phyloP scores from a whole-genome alignment of 1,140 invertebrate species.

The Latrodectus geometricus region DNA sequence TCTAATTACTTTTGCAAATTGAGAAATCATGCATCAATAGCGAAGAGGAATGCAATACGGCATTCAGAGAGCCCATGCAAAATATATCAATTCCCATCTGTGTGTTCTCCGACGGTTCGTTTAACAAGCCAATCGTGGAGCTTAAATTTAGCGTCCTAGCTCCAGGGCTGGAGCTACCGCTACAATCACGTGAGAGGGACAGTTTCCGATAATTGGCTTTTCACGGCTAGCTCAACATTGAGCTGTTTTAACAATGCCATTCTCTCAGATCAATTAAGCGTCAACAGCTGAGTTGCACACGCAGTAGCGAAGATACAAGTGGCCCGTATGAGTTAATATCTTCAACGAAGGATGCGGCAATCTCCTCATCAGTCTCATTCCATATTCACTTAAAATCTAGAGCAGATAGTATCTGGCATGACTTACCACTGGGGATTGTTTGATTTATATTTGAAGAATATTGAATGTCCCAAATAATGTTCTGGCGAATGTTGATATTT shows the following conservation, averaged over 20 bases:
- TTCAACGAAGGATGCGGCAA: too few species aligned
- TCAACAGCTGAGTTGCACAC: not conserved
- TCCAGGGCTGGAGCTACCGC: not conserved
- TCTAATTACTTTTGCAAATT: too few species aligned
- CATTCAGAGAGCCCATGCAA: too few species aligned
- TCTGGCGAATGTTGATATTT: too few species aligned
- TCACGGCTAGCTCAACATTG: not conserved
- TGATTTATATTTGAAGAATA: too few species aligned
- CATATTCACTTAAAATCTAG: too few species aligned
- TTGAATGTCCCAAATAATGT: too few species aligned
- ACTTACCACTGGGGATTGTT: too few species aligned
- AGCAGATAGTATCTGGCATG: too few species aligned
- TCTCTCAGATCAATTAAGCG: not conserved
- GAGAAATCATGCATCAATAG: too few species aligned
- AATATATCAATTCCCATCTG: not conserved
- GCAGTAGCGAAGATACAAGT: not conserved
- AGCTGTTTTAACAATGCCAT: not conserved
- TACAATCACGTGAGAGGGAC: not conserved
- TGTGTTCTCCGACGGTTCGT: not conserved
- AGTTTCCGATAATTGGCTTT: constrained; percentile 1
- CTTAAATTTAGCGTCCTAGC: not conserved
- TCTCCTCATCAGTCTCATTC: too few species aligned
- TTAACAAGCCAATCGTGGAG: not conserved
- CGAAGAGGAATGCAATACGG: too few species aligned
- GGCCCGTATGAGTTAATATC: not conserved